Conservation (phyloP, 1,140 invertebrate genomes). For the Diorhabda elongata region DNA sequence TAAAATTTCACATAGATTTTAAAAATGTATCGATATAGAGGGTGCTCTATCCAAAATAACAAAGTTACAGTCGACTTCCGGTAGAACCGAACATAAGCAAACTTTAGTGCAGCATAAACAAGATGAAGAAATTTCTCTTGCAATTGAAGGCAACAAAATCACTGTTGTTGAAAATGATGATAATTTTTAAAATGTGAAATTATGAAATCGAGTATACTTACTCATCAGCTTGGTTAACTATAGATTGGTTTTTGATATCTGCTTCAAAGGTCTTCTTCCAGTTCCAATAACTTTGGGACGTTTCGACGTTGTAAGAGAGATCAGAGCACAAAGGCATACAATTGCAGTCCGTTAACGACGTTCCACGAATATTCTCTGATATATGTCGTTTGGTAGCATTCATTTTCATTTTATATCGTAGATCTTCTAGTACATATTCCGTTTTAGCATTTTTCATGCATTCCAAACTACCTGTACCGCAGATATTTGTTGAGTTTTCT, state of each 20-base stretch:
- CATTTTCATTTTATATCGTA: slow-evolving; percentile 10
- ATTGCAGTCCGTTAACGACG: slow-evolving; percentile 44
- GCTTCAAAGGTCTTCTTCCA: slow-evolving; percentile 26
- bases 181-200: too few relatives aligned
- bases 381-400: not conserved
- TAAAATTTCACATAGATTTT: too few relatives aligned
- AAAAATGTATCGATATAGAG: too few relatives aligned
- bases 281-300: slow-evolving; percentile 42
- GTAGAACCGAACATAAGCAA: too few relatives aligned
- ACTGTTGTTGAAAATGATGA: too few relatives aligned
- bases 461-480: slow-evolving; percentile 30
- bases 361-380: too few relatives aligned
- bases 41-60: too few relatives aligned
- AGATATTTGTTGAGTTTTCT: slow-evolving; percentile 38
- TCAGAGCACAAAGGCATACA: slow-evolving; percentile 47
- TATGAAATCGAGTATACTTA: not conserved
- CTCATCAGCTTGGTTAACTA: slow-evolving; percentile 22
- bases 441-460: slow-evolving; percentile 11
- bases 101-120: too few relatives aligned
- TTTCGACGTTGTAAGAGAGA: slow-evolving; percentile 44
- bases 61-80: too few relatives aligned
- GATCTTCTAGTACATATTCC: slow-evolving; percentile 2
- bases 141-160: too few relatives aligned
- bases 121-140: too few relatives aligned
- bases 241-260: slow-evolving; percentile 13